Conservation (phyloP, 2,797 vertebrate genomes). For the Oreochromis mossambicus region DNA sequence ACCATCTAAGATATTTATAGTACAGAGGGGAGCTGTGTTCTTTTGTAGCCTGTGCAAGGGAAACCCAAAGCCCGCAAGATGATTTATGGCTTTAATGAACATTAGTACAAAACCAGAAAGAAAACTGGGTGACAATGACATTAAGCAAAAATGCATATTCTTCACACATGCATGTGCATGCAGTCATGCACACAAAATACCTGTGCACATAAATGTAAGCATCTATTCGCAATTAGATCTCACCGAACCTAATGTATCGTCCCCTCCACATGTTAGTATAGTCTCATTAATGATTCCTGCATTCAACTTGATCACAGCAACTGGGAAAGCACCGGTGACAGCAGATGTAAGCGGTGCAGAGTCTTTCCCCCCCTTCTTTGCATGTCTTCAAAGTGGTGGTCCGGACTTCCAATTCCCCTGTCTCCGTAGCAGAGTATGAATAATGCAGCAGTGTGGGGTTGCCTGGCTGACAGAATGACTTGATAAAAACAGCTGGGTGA, state of each 20-base stretch:
- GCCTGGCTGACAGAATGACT: constrained; percentile 63
- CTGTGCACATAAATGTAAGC: neutral
- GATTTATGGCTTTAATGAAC: constrained; percentile 68
- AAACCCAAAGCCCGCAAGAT: constrained; percentile 52
- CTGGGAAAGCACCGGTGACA: constrained; percentile 41
- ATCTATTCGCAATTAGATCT: constrained; percentile 9
- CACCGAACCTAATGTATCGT: neutral
- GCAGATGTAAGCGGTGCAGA: constrained; percentile 42
- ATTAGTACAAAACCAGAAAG: constrained; percentile 47
- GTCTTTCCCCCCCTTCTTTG: constrained; percentile 43
- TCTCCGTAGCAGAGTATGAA: constrained; percentile 69
- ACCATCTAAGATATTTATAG: constrained; percentile 59
- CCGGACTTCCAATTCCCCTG: constrained; percentile 63
- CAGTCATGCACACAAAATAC: neutral
- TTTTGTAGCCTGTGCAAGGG: constrained; percentile 19
- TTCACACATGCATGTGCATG: neutral
- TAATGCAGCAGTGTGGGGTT: constrained; percentile 71
- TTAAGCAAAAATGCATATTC: constrained; percentile 34
- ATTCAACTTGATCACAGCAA: constrained; percentile 47
- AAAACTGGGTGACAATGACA: constrained; percentile 25
- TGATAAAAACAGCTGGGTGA: constrained; percentile 66
- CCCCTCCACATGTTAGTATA: neutral
- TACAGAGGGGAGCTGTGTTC: neutral
- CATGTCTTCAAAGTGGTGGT: constrained; percentile 68
- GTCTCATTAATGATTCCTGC: constrained; percentile 30